phyloP scores from a whole-genome alignment of 2,113 vertebrate genomes.

The Gallinago undulata region DNA sequence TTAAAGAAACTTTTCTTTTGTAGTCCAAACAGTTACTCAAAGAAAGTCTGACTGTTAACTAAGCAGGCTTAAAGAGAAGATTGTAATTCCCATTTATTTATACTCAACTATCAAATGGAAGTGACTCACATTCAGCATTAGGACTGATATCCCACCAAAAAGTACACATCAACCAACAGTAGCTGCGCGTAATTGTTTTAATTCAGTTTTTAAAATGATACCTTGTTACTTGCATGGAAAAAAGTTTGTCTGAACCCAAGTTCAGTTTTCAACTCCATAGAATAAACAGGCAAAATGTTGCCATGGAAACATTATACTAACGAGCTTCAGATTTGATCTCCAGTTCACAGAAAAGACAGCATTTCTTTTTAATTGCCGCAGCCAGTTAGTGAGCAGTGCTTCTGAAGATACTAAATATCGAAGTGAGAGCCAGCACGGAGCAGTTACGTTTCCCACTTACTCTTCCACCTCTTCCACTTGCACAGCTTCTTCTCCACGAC shows the following conservation, averaged over 20 bases:
- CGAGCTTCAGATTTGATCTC: background rate
- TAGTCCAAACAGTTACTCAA: background rate
- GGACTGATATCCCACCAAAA: background rate
- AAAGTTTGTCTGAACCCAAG: background rate
- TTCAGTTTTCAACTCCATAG: background rate
- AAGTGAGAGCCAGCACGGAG: background rate
- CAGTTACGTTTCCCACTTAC: background rate
- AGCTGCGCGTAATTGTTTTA: background rate
- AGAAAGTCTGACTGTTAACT: background rate
- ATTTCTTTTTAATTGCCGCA: background rate
- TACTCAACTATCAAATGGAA: background rate
- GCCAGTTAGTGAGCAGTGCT: background rate
- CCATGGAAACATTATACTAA: background rate
- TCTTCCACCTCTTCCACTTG: background rate
- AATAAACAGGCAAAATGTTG: background rate
- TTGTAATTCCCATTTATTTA: background rate
- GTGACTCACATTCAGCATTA: background rate
- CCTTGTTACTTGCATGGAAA: background rate
- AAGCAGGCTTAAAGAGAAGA: background rate
- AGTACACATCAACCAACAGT: background rate
- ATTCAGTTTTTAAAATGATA: background rate
- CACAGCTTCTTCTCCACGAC: background rate
- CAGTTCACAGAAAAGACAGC: background rate
- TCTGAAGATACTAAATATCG: background rate
- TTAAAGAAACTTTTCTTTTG: background rate